Evolutionary conservation across 2,797 vertebrate genomes (phyloP), one percentile per base, ranked within the genome.

Genomic region (Gadopsis bispinosus): DNA sequence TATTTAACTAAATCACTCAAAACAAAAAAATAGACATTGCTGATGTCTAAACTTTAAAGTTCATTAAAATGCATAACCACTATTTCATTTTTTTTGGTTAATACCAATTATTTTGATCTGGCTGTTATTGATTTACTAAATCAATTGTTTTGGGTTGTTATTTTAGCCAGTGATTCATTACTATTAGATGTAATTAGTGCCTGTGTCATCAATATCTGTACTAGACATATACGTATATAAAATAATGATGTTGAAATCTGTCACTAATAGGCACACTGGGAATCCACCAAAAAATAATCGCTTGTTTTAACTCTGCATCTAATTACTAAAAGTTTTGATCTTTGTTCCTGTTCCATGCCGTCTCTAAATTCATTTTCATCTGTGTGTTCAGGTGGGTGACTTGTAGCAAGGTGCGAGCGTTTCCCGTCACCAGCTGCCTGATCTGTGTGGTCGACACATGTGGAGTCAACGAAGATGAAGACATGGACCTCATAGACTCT

Each of bases 391-490:
- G 94, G 85, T 99, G 98, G 98, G 91, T 97, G 54, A 97, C 96
- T 47, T 97, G 97, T 92, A 97, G 94, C 81, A 98, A 99, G 94
- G 97, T 98, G 75, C 95, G 97, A 20, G 97, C 98, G 41, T 99
- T 99, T 84, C 97, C 98, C 0, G 97, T 99, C 87, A 99, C 97
- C n/a, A 99, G 96, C 92, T 98, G 97, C 89, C 95, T 99, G 79
- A 99, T 99, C 91, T 99, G 98, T 79, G 97, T 99, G 76, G 97
- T 99, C 58, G 98, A 99, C 93, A 99, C 97, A 2, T 99, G 98
- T 56, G 98, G 98, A 43, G 98, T 97, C 86, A 99, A 99, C 51
- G 97, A 99, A 92, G 97, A 98, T 70, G 98, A 98, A 65, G 95
- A 98, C 84, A 90, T 89, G 87, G 94, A 92, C 70, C 89, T 93